Base-by-base conservation (phyloP, 2,888 invertebrate genomes). In the Biston betularia region DNA sequence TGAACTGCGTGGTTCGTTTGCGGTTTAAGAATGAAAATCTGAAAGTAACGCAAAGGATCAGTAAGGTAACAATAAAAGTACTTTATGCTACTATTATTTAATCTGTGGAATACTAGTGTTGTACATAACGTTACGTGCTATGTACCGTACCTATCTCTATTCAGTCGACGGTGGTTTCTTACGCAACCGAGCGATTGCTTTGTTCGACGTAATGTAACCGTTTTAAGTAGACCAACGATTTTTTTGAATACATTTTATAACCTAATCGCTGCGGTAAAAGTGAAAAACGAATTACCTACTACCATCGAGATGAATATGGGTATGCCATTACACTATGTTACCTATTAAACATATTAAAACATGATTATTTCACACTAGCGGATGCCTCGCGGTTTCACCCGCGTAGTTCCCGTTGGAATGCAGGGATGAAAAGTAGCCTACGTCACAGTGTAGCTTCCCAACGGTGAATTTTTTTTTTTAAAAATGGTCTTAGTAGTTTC, bases 151-250 rank as follows among this genome's bases (percentile, higher is more conserved):
- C 73, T 77, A 79, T 81, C 76, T 78, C 78, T 80, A 82, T 82
- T 81, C 80, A 69, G 73, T 75, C 72, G 71, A 70, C 75, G 68
- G 53, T 34, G 59, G 60, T 57, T 60, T 64, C 64, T 89, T 88
- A 76, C 82, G 81, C 76, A 88, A 88, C 68, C 65, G n/a, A 34
- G 52, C 72, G 65, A 79, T 81, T 78, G 77, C 79, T 82, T 85
- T 85, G 83, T 85, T 80, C 79, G 73, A 77, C 73, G 75, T 73
- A 74, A 74, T 77, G 79, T 74, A 73, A 69, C 68, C 67, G 63
- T 65, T 60, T 68, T 74, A 80, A 78, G 78, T 81, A 62, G 77
- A 77, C 72, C 75, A 77, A 58, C 48, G 61, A 59, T 69, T 62
- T 58, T 60, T 71, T 45, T 63, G 53, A 60, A 63, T 55, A 46